Conservation (phyloP, 2,797 vertebrate genomes). For the Esox masquinongy region DNA sequence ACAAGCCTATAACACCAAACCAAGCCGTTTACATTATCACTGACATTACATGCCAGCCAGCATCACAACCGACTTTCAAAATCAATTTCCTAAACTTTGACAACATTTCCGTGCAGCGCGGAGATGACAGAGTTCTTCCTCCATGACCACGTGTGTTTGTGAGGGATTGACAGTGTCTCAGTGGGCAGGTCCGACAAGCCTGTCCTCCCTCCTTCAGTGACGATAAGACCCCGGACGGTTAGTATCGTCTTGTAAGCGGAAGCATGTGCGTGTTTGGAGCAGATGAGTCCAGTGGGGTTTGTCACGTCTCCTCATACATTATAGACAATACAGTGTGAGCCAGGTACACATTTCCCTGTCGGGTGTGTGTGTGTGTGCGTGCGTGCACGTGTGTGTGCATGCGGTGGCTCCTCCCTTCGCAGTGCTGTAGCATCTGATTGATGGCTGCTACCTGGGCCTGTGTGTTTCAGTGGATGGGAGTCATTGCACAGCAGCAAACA, state of each 20-base stretch:
- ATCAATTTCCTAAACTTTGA: neutral
- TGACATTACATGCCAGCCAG: neutral
- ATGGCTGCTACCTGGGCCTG: constrained; percentile 69
- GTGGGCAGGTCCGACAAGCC: neutral
- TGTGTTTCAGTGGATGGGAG: constrained; percentile 68
- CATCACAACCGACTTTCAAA: neutral
- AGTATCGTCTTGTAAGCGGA: neutral
- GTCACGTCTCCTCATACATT: constrained; percentile 34
- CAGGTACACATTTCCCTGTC: constrained; percentile 55
- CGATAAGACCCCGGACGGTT: no score
- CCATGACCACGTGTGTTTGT: neutral
- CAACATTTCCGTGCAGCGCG: neutral
- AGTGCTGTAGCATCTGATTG: constrained; percentile 53
- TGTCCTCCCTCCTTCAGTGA: neutral
- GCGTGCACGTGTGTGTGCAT: neutral
- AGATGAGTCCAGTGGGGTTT: constrained; percentile 22
- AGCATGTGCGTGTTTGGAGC: constrained; percentile 26
- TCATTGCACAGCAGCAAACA: constrained; percentile 68
- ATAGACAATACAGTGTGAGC: constrained; percentile 40
- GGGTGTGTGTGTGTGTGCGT: neutral
- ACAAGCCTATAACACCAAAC: no score
- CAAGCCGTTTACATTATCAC: no score
- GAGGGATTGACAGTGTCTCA: neutral
- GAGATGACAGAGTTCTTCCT: neutral
- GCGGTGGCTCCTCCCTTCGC: constrained; percentile 10